Base-by-base conservation (phyloP, 2,113 vertebrate genomes). In the Plecotus auritus region DNA sequence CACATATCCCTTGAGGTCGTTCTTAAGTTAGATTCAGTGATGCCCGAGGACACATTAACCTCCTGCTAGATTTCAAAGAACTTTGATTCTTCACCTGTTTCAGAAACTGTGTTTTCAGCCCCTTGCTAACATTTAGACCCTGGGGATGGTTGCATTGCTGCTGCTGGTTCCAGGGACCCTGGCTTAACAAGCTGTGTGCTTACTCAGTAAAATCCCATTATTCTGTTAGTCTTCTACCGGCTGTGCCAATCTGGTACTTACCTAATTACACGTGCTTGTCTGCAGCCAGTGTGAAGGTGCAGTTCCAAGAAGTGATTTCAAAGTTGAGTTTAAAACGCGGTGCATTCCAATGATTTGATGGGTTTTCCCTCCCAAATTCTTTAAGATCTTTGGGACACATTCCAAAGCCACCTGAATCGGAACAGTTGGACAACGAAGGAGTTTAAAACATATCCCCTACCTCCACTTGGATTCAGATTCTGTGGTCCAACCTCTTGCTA, bases 171-270 rank as follows among this genome's bases (percentile, higher is more conserved):
- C 69, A 96, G 96, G 42, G 90, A 87, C n/a, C 78, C n/a, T 83
- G 87, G 9, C 51, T 93, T 56, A 93, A 80, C 49, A 97, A 96
- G 6, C 47, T 32, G 26, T 42, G 45, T 35, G 69, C 1, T 95
- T 96, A 96, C 88, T 96, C 94, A 95, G 96, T 94, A 89, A 97
- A 96, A 92, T 72, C 66, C 86, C 28, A 7, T 59, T 72, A 95
- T 47, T 56, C 18, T 90, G 84, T 96, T 95, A 93, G 81, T 92
- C 87, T 72, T 35, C 45, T 45, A 83, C 7, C 35, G 26, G 85
- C 59, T 78, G 67, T 96, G 96, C 72, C 97, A 91, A 95, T 95
- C 32, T 72, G 51, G 82, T 95, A 59, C 87, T 97, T 93, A 49
- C 70, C 40, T 47, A 77, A 95, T 77, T 96, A 51, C 93, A 77